Evolutionary conservation across 2,113 vertebrate genomes (phyloP).

Genomic region (Microcebus griseorufus): DNA sequence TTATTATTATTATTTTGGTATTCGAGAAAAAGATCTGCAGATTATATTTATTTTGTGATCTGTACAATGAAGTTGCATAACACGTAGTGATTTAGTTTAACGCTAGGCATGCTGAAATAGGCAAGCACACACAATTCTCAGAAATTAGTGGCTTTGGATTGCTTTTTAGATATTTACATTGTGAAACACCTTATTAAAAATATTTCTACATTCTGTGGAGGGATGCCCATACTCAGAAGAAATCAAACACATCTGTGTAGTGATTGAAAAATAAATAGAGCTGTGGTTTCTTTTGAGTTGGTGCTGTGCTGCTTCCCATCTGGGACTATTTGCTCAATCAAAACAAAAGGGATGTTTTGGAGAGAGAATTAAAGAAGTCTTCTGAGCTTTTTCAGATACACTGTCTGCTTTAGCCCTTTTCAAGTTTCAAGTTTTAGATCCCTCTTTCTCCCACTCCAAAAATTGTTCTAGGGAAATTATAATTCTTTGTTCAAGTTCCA

Average conservation of each 20-base stretch:
- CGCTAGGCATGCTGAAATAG: background rate
- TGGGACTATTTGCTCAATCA: conserved; percentile 66
- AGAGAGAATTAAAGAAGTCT: conserved; percentile 36
- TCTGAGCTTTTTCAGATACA: conserved; percentile 38
- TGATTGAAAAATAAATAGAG: conserved; percentile 70
- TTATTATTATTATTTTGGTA: background rate
- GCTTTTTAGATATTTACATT: conserved; percentile 11
- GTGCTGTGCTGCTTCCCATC: background rate
- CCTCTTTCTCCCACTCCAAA: background rate
- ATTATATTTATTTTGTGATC: background rate
- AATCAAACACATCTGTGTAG: conserved; percentile 21
- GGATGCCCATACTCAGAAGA: conserved; percentile 40
- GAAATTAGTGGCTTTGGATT: conserved; percentile 13
- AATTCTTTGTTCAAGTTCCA: conserved; percentile 24
- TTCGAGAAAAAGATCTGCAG: background rate
- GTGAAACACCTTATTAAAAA: conserved; percentile 53
- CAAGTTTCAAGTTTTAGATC: background rate
- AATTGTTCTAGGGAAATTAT: background rate
- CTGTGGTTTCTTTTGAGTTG: conserved; percentile 60
- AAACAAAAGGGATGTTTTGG: conserved; percentile 50
- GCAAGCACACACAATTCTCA: background rate
- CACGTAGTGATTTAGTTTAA: background rate
- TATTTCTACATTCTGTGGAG: background rate
- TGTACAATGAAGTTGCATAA: background rate
- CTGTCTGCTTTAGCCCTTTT: conserved; percentile 44